Base-by-base conservation (phyloP, 1,140 invertebrate species). In the Zaprionus lachaisei region DNA sequence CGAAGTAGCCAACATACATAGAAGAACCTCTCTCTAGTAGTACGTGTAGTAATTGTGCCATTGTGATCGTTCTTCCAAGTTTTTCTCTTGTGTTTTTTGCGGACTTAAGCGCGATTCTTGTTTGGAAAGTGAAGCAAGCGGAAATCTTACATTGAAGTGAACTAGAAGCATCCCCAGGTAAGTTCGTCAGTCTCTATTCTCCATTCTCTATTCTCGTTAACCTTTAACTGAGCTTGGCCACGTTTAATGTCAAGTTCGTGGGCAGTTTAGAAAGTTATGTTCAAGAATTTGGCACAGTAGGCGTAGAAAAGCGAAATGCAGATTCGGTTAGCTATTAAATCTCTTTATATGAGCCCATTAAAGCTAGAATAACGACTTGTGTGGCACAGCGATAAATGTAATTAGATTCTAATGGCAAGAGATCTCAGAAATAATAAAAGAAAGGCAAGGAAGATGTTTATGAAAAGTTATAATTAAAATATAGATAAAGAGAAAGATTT, bases 201-300 rank as follows among this genome's bases (percentile, higher is more conserved):
- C 47, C 17, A 17, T 49, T 49, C 47, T 22, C 47, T 14, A 24
- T 51, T 51, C 47, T 22, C 47, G 20, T 20, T 49, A 60, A 49
- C 47, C 54, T 64, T 57, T 41, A 49, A 75, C 28, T 61, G 55
- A 49, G 34, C 7, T 58, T 4, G 9, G 47, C 20, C 47, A 22
- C 14, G 26, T 41, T 55, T 62, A 17, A 72, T 72, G 22, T 66
- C 73, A 60, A 72, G 61, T 62, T 72, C 54, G 66, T 65, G 67
- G 38, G 14, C n/a, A 22, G 24, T 56, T 77, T 77, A 74, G 75
- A 77, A 77, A 77, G 75, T 68, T 61, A 41, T 41, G 49, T 6
- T 20, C 28, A 44, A 22, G n/a, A 62, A 61, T 66, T 77, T 47
- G 38, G 68, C 62, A 61, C 62, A 64, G 44, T 64, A 60, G 62